phyloP scores from a whole-genome alignment of 2,797 vertebrate genomes.

The Apodemus agrarius region DNA sequence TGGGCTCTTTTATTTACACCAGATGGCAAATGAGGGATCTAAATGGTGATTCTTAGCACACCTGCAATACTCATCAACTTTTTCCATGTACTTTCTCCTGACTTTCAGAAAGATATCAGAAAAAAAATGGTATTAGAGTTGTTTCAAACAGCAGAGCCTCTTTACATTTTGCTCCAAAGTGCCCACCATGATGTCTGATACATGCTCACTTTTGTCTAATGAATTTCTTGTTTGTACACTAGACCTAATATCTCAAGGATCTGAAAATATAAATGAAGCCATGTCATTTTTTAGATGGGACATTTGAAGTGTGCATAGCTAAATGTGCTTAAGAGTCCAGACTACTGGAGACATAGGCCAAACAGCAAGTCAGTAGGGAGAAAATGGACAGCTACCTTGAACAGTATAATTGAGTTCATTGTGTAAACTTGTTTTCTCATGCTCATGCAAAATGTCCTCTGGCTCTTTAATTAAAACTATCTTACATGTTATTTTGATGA shows the following conservation, averaged over 20 bases:
- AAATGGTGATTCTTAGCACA: not conserved
- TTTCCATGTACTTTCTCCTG: not conserved
- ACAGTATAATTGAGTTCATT: not conserved
- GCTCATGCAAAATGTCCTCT: conserved; percentile 22
- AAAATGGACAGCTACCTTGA: not conserved
- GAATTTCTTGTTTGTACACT: conserved; percentile 27
- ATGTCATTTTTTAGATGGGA: not conserved
- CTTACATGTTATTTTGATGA: conserved; percentile 32
- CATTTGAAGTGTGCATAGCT: not conserved
- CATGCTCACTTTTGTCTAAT: not conserved
- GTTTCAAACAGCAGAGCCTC: not conserved
- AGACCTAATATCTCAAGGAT: not conserved
- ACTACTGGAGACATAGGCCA: not conserved
- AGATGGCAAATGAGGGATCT: not conserved
- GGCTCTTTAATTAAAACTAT: conserved; percentile 55
- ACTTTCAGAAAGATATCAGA: not conserved
- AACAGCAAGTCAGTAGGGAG: not conserved
- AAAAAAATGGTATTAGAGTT: conserved; percentile 35
- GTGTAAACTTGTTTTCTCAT: conserved; percentile 18
- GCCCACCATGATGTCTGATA: not conserved
- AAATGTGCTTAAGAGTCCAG: not conserved
- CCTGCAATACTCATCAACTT: not conserved
- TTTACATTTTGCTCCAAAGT: not conserved
- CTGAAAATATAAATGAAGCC: conserved; percentile 20
- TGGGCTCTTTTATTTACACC: not conserved